Evolutionary conservation across 2,113 vertebrate genomes (phyloP).

Genomic region (Serinus canaria): DNA sequence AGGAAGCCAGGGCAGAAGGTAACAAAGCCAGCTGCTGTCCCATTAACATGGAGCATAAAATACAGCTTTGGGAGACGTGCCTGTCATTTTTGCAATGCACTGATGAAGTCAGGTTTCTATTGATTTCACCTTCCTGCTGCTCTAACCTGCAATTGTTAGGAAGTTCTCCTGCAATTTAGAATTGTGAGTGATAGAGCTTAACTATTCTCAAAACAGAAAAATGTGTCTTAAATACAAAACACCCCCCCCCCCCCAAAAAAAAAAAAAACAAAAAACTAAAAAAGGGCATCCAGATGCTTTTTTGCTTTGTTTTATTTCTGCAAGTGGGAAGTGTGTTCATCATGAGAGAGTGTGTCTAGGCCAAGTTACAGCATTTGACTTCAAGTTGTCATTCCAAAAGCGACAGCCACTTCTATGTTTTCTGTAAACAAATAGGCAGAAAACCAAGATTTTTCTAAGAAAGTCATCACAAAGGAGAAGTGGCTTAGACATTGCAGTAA

Average conservation of each 20-base stretch:
- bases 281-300: not conserved
- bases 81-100: not conserved
- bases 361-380: constrained; percentile 8
- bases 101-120: not conserved
- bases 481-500: not conserved
- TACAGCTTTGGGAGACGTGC: not conserved
- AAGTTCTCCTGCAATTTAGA: not conserved
- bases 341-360: not conserved
- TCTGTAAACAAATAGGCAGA: constrained; percentile 21
- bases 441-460: not conserved
- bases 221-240: not conserved
- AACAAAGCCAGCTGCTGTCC: not conserved
- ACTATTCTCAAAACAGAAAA: not conserved
- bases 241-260: too few species aligned
- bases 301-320: constrained; percentile 8
- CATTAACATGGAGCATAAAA: not conserved
- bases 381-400: not conserved
- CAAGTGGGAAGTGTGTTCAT: not conserved
- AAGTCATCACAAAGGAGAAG: constrained; percentile 14
- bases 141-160: not conserved
- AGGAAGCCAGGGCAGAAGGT: not conserved
- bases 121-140: not conserved
- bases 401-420: not conserved
- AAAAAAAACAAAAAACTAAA: too few species aligned
- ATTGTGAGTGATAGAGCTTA: not conserved